These are phyloP conservation scores for Garrulus glandarius DNA, from an alignment of 2,797 vertebrate genomes.

Conservation along the genomic window DNA sequence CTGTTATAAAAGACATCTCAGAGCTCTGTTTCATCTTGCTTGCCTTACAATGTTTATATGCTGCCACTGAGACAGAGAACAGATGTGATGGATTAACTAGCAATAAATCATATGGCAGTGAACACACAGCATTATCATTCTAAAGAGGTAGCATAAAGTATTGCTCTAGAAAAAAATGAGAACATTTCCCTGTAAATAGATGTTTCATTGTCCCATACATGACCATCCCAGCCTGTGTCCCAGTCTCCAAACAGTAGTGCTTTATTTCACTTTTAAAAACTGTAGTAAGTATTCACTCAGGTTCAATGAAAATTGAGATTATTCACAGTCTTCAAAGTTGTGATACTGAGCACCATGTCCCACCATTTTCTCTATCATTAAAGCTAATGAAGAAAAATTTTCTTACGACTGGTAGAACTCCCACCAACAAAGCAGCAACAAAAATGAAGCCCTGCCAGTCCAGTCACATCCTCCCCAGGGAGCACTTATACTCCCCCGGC, in stretches of 20 bases:
- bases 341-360: not conserved
- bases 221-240: not conserved
- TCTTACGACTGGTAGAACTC: conserved; percentile 3
- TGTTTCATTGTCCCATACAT: not conserved
- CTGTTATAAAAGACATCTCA: conserved; percentile 50
- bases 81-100: conserved; percentile 67
- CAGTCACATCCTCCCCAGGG: conserved; percentile 51
- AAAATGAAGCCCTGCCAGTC: conserved; percentile 18
- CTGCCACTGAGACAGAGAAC: conserved; percentile 60
- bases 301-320: not conserved
- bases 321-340: not conserved
- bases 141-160: not conserved
- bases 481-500: conserved; percentile 42
- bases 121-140: conserved; percentile 38
- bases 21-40: conserved; percentile 57
- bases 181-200: not conserved
- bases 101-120: conserved; percentile 54
- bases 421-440: not conserved
- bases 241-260: not conserved
- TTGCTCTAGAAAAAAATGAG: not conserved
- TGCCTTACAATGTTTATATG: conserved; percentile 61
- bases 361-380: conserved; percentile 17
- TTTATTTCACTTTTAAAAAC: not conserved
- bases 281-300: not conserved
- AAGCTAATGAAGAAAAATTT: conserved; percentile 46